Evolutionary conservation across 2,113 vertebrate genomes (phyloP).

Genomic region (Amazona vittata): DNA sequence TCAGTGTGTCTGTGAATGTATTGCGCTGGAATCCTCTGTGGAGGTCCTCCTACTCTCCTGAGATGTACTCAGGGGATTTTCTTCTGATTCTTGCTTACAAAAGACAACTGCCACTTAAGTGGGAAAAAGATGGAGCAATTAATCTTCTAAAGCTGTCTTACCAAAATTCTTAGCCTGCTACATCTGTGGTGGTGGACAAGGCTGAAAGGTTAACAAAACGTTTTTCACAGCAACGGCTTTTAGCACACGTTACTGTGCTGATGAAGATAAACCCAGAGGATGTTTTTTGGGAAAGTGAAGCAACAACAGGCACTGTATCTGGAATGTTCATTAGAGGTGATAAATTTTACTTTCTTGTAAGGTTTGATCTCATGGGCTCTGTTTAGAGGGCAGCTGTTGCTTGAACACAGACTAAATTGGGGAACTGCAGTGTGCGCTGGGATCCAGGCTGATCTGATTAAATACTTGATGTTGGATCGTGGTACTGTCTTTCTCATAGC

Average conservation of each 20-base stretch:
- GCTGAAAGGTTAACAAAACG: background rate
- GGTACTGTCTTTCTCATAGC: background rate
- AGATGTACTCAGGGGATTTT: background rate
- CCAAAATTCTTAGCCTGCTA: background rate
- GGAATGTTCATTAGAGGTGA: background rate
- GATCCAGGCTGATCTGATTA: background rate
- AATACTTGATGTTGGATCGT: background rate
- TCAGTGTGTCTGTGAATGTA: background rate
- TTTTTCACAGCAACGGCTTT: background rate
- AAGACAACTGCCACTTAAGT: background rate
- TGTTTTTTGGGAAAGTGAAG: background rate
- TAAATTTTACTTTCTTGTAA: background rate
- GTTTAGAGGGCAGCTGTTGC: background rate
- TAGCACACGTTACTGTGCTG: background rate
- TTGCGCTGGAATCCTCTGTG: background rate
- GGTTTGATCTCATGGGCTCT: background rate
- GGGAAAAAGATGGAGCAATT: background rate
- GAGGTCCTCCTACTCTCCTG: background rate
- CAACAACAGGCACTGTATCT: background rate
- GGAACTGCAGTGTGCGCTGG: background rate
- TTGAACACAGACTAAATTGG: background rate
- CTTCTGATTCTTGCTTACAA: background rate
- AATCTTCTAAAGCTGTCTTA: background rate
- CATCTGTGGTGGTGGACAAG: background rate
- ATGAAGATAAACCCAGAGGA: background rate